Percentiles rank a stretch among this genome's conserved stretches.
These are phyloP conservation scores for Drosophila watanabei DNA, from an alignment of 1,140 invertebrate species.

Conservation along the genomic window DNA sequence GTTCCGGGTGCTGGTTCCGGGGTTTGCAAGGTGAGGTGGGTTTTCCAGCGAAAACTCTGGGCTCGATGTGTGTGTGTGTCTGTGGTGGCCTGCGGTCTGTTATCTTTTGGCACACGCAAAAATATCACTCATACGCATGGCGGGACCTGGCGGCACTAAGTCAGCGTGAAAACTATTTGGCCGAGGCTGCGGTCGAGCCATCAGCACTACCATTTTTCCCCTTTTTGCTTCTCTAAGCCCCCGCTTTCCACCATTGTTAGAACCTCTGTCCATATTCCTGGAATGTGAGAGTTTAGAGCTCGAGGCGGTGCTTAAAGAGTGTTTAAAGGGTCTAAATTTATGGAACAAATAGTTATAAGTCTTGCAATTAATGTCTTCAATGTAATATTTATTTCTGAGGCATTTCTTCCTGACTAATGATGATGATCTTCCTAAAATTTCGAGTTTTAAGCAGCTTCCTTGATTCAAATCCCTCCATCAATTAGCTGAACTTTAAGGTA, in stretches of 20 bases:
- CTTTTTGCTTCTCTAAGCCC: background rate
- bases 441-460: too few relatives aligned
- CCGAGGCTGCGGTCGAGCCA: slow-evolving; percentile 2
- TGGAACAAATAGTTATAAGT: background rate
- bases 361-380: background rate
- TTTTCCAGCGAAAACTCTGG: background rate
- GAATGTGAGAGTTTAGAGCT: background rate
- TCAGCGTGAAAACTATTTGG: slow-evolving; percentile 41
- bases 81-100: slow-evolving; percentile 29
- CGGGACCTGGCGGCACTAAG: slow-evolving; percentile 18
- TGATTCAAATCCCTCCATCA: too few relatives aligned
- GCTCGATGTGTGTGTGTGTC: background rate
- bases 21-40: background rate
- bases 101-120: slow-evolving; percentile 42
- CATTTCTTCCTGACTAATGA: too few relatives aligned
- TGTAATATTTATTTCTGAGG: too few relatives aligned
- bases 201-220: background rate
- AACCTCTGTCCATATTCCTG: too few relatives aligned
- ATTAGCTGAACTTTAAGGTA: too few relatives aligned
- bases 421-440: too few relatives aligned
- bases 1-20: background rate
- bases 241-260: background rate
- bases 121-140: slow-evolving; percentile 45
- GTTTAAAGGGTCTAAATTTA: background rate
- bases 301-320: slow-evolving; percentile 1